Evolutionary conservation across 2,888 invertebrate genomes (phyloP).

Genomic region (Branchipolynoe longqiensis): DNA sequence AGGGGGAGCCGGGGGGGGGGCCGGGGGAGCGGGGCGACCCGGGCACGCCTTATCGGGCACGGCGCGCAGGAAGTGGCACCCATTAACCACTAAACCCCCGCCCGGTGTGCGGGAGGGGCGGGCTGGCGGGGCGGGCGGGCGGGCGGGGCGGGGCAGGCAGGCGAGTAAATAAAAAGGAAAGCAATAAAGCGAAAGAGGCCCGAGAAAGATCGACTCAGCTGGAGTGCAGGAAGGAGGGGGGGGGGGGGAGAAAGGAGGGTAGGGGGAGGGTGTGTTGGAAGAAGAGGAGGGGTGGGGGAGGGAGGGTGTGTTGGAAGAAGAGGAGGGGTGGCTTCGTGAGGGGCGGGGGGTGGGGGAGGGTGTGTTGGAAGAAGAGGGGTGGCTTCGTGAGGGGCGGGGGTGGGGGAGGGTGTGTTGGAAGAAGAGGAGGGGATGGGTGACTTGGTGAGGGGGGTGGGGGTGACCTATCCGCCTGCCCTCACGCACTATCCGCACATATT

Average conservation of each 20-base stretch:
- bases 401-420: too few relatives aligned
- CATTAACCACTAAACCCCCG: conserved; percentile 19
- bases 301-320: too few relatives aligned
- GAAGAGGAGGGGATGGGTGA: not conserved
- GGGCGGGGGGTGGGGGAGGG: not conserved
- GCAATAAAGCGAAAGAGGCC: not conserved
- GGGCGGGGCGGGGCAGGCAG: not conserved
- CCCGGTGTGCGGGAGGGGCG: not conserved
- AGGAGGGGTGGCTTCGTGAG: too few relatives aligned
- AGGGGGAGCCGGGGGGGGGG: too few relatives aligned
- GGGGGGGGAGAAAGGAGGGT: too few relatives aligned
- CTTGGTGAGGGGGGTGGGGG: too few relatives aligned
- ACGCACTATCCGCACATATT: conserved; percentile 9
- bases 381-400: too few relatives aligned
- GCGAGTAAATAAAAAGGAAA: conserved; percentile 33
- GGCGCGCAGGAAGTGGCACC: conserved; percentile 14
- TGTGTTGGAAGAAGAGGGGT: too few relatives aligned
- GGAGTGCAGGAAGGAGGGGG: too few relatives aligned
- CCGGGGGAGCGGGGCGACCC: too few relatives aligned
- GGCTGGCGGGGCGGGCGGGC: not conserved
- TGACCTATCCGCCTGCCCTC: not conserved
- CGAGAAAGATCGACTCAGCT: not conserved
- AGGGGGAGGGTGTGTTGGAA: too few relatives aligned
- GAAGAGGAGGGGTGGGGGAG: not conserved
- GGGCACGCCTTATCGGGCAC: conserved; percentile 20